Percentiles rank a stretch among this genome's conserved stretches.
Conservation (phyloP, 2,113 vertebrate species). For the Dermatemys mawii region DNA sequence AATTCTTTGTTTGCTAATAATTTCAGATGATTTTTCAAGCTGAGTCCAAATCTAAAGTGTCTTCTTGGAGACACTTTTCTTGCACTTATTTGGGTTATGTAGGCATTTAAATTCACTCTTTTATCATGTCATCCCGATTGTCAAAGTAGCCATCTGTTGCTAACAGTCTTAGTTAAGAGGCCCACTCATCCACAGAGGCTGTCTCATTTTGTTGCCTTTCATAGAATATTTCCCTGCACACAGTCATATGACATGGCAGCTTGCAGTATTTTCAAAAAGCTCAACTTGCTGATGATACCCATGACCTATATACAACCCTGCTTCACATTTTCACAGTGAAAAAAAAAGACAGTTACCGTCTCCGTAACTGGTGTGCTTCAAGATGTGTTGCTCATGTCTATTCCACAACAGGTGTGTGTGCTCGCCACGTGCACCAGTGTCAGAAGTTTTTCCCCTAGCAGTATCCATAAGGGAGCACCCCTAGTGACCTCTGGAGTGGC, state of each 20-base stretch:
- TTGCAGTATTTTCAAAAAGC: neutral
- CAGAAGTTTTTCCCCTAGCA: too few relatives aligned
- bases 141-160: conserved; percentile 52
- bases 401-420: too few relatives aligned
- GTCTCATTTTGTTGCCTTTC: neutral
- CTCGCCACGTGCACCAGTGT: too few relatives aligned
- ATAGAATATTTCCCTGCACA: neutral
- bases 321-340: neutral
- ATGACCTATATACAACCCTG: neutral
- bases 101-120: conserved; percentile 26
- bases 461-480: too few relatives aligned
- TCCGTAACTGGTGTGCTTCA: too few relatives aligned
- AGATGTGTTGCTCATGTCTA: too few relatives aligned
- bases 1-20: conserved; percentile 1
- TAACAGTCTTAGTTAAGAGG: neutral
- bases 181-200: conserved; percentile 1
- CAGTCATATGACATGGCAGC: neutral
- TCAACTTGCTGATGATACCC: neutral
- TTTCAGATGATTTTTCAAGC: neutral
- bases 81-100: conserved; percentile 8
- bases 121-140: neutral
- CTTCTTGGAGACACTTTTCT: neutral
- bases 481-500: too few relatives aligned
- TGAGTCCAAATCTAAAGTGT: neutral
- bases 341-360: too few relatives aligned